Percentiles rank a stretch among this genome's conserved stretches.
These are phyloP conservation scores for Silurus glanis DNA, from an alignment of 2,113 vertebrate genomes.

Conservation along the genomic window DNA sequence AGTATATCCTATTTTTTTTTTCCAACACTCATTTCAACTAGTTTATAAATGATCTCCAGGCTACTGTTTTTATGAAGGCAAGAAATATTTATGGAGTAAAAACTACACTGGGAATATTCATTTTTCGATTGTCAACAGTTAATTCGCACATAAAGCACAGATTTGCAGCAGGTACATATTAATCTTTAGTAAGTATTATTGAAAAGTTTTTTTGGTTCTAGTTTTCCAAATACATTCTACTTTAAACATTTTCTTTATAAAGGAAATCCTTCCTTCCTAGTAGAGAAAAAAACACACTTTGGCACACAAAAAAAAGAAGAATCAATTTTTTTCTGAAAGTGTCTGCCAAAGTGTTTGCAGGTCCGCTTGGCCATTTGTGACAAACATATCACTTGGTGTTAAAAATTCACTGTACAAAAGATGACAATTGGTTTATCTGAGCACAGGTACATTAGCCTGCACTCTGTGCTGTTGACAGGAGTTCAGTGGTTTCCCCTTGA, in stretches of 20 bases:
- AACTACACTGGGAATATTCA: neutral
- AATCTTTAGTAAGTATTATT: neutral
- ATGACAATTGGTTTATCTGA: neutral
- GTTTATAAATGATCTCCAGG: neutral
- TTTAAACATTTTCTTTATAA: neutral
- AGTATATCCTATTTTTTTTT: neutral
- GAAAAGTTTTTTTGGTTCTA: neutral
- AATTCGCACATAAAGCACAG: neutral
- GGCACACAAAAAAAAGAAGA: neutral
- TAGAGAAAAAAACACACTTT: too few species aligned
- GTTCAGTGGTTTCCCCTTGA: neutral
- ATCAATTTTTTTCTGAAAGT: neutral
- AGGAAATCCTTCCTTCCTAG: too few species aligned
- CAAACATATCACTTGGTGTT: neutral
- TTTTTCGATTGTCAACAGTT: neutral
- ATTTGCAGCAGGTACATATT: neutral
- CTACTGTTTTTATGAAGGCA: neutral
- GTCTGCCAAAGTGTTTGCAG: neutral
- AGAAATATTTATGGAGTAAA: neutral
- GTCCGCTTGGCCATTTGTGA: neutral
- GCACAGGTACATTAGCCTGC: neutral
- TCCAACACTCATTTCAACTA: neutral
- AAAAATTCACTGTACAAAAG: neutral
- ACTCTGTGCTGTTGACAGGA: conserved; percentile 1
- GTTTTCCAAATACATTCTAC: neutral